phyloP scores from a whole-genome alignment of 1,140 invertebrate genomes.

The Bacillus rossius region DNA sequence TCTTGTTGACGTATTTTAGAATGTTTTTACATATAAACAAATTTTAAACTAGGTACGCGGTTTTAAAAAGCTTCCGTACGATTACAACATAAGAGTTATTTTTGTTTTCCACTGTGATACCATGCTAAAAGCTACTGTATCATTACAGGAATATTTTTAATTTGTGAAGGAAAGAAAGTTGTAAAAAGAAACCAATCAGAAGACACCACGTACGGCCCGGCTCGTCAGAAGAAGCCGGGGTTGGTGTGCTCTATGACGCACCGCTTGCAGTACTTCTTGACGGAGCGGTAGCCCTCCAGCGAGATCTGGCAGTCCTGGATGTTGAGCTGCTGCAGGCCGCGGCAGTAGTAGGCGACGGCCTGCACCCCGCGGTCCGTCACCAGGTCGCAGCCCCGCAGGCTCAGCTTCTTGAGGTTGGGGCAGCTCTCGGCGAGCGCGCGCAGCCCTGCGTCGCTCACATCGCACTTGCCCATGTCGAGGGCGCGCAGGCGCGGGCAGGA shows the following conservation, averaged over 20 bases:
- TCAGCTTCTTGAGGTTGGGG: slow-evolving; percentile 85
- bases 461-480: slow-evolving; percentile 87
- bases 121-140: too few species aligned
- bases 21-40: too few species aligned
- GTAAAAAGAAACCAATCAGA: too few species aligned
- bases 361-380: slow-evolving; percentile 83
- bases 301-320: slow-evolving; percentile 89
- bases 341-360: slow-evolving; percentile 73
- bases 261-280: slow-evolving; percentile 85
- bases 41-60: too few species aligned
- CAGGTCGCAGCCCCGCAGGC: slow-evolving; percentile 82
- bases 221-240: slow-evolving; percentile 76
- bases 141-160: too few species aligned
- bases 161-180: too few species aligned
- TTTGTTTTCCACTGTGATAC: too few species aligned
- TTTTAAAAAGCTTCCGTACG: too few species aligned
- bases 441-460: slow-evolving; percentile 82
- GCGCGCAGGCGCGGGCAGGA: slow-evolving; percentile 79
- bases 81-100: too few species aligned
- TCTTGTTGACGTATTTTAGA: too few species aligned
- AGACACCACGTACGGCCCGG: too few species aligned
- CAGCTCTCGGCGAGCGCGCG: slow-evolving; percentile 80
- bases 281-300: slow-evolving; percentile 78
- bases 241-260: slow-evolving; percentile 94
- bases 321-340: slow-evolving; percentile 82